Evolutionary conservation across 1,140 invertebrate genomes (phyloP).

Genomic region (Formica selysi): DNA sequence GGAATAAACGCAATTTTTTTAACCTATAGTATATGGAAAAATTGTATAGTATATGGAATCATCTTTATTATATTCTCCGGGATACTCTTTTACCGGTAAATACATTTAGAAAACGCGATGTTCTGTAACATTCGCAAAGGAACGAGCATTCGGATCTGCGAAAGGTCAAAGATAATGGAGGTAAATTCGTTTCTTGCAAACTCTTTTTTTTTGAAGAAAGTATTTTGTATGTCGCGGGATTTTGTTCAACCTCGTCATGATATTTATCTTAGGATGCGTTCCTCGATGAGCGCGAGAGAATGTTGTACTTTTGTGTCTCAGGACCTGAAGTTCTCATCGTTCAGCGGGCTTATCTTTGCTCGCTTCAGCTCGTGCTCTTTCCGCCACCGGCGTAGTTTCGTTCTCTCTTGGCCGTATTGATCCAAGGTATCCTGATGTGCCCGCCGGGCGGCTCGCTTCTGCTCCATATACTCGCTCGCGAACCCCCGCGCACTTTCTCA

Average conservation of each 20-base stretch:
- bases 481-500: constrained; percentile 22
- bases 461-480: constrained; percentile 70
- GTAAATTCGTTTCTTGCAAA: background rate
- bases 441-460: constrained; percentile 71
- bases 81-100: background rate
- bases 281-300: background rate
- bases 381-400: constrained; percentile 47
- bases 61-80: background rate
- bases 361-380: constrained; percentile 37
- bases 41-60: background rate
- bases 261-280: constrained; percentile 7
- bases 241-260: background rate
- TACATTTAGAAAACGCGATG: background rate
- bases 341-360: constrained; percentile 39
- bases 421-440: constrained; percentile 78
- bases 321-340: constrained; percentile 47
- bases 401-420: constrained; percentile 80
- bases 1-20: constrained; percentile 14
- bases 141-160: background rate
- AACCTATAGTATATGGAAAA: background rate
- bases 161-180: constrained; percentile 50
- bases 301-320: background rate
- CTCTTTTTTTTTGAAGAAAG: background rate
- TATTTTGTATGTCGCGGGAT: background rate
- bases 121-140: background rate